Conservation (phyloP, 2,888 invertebrate genomes). For the Ophion ellenae region DNA sequence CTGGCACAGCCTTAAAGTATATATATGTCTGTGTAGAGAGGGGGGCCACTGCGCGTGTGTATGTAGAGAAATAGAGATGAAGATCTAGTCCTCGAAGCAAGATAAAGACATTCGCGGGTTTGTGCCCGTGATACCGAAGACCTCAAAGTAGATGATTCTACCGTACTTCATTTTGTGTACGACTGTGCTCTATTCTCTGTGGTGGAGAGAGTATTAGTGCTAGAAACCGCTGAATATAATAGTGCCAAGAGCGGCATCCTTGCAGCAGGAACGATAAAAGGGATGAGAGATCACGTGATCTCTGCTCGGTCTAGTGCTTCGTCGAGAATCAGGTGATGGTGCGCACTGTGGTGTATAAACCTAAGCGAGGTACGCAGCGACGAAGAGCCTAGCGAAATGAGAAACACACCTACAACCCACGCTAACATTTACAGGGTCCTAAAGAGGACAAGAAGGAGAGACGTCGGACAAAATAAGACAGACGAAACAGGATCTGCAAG, state of each 20-base stretch:
- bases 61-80: slow-evolving; percentile 33
- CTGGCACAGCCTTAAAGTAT: slow-evolving; percentile 35
- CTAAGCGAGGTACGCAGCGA: slow-evolving; percentile 51
- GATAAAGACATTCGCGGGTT: slow-evolving; percentile 48
- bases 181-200: slow-evolving; percentile 16
- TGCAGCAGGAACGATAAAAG: slow-evolving; percentile 37
- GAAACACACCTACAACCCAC: slow-evolving; percentile 31
- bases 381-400: slow-evolving; percentile 49
- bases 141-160: slow-evolving; percentile 47
- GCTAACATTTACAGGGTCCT: slow-evolving; percentile 12
- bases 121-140: slow-evolving; percentile 30
- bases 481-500: slow-evolving; percentile 32
- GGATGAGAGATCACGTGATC: slow-evolving; percentile 48
- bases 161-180: slow-evolving; percentile 43
- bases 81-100: slow-evolving; percentile 18
- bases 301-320: slow-evolving; percentile 47
- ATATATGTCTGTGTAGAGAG: neutral
- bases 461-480: slow-evolving; percentile 48
- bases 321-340: slow-evolving; percentile 62
- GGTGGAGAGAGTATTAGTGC: slow-evolving; percentile 27
- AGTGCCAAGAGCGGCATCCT: slow-evolving; percentile 39
- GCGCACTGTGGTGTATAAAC: slow-evolving; percentile 63
- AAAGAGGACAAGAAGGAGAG: slow-evolving; percentile 36
- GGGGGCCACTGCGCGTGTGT: slow-evolving; percentile 8
- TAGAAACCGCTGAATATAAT: slow-evolving; percentile 41